Percentiles rank a stretch among this genome's conserved stretches.
Conservation (phyloP, 2,888 invertebrate genomes). For the Thyatira batis region DNA sequence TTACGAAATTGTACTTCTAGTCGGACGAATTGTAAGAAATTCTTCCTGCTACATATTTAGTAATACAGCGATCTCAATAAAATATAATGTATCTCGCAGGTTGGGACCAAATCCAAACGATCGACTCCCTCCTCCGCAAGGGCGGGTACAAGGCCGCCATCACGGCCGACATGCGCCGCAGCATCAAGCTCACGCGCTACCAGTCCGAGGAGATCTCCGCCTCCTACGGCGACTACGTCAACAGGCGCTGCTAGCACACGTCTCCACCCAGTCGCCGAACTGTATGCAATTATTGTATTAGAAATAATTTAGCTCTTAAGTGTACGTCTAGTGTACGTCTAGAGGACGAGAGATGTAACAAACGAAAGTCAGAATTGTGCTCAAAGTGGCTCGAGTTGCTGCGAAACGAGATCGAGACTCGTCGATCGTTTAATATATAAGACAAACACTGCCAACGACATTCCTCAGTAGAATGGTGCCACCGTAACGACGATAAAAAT, state of each 20-base stretch:
- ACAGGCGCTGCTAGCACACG: constrained; percentile 87
- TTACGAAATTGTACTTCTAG: too few relatives aligned
- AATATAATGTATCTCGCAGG: constrained; percentile 82
- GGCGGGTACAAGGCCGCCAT: constrained; percentile 97
- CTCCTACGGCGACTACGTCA: constrained; percentile 91
- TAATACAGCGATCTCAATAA: background rate
- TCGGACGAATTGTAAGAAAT: too few relatives aligned
- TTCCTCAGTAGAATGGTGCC: constrained; percentile 64
- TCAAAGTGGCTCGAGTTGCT: constrained; percentile 59
- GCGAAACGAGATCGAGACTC: constrained; percentile 27
- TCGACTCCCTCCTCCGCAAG: constrained; percentile 97
- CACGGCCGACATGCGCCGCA: constrained; percentile 92
- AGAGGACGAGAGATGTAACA: constrained; percentile 27
- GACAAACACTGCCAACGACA: constrained; percentile 71
- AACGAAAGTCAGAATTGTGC: constrained; percentile 54
- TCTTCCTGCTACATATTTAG: too few relatives aligned
- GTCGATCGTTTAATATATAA: constrained; percentile 42
- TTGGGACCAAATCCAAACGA: constrained; percentile 99
- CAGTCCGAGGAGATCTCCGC: constrained; percentile 97
- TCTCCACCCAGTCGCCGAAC: constrained; percentile 28
- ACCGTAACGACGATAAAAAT: constrained; percentile 45
- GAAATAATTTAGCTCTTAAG: constrained; percentile 65
- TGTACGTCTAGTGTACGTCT: constrained; percentile 55
- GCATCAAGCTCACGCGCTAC: constrained; percentile 97
- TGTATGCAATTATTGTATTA: constrained; percentile 43